Evolutionary conservation across 1,140 invertebrate species (phyloP).

Genomic region (Bombus huntii): DNA sequence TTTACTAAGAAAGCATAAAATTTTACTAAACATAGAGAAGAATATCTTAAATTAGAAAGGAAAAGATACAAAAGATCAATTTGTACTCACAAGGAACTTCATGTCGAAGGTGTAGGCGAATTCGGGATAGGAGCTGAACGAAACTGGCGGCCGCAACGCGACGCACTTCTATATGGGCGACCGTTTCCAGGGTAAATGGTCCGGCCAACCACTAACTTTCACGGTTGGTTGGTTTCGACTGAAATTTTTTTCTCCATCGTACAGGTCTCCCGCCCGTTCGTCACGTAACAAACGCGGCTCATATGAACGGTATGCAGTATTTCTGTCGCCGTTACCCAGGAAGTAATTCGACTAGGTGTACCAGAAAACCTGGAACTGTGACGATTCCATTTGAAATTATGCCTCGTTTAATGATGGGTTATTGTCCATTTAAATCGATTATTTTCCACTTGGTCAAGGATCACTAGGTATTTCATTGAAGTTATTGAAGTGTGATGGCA

Average conservation of each 20-base stretch:
- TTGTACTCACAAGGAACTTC: conserved; percentile 77
- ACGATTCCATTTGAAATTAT: not conserved
- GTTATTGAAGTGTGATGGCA: not conserved
- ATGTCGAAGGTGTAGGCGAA: conserved; percentile 73
- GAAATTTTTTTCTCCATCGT: conserved; percentile 47
- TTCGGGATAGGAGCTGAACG: conserved; percentile 72
- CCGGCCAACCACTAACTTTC: conserved; percentile 70
- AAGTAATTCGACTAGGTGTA: conserved; percentile 7
- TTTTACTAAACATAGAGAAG: too few relatives aligned
- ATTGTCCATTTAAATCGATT: not conserved
- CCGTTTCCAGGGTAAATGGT: conserved; percentile 54
- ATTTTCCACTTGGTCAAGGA: not conserved
- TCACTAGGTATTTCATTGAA: not conserved
- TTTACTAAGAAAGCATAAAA: too few relatives aligned
- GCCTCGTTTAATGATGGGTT: not conserved
- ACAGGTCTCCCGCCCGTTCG: conserved; percentile 23
- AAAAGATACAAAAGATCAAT: not conserved
- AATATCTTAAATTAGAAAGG: not conserved
- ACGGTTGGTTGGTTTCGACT: conserved; percentile 68
- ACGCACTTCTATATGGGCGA: conserved; percentile 81
- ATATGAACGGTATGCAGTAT: conserved; percentile 67
- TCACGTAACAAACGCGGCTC: conserved; percentile 52
- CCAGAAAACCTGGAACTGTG: conserved; percentile 14
- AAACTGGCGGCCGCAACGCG: conserved; percentile 76
- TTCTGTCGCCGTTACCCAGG: conserved; percentile 43